Evolutionary conservation across 2,888 invertebrate genomes (phyloP), one percentile per base, ranked within the genome.

Genomic region (Spodoptera littoralis): DNA sequence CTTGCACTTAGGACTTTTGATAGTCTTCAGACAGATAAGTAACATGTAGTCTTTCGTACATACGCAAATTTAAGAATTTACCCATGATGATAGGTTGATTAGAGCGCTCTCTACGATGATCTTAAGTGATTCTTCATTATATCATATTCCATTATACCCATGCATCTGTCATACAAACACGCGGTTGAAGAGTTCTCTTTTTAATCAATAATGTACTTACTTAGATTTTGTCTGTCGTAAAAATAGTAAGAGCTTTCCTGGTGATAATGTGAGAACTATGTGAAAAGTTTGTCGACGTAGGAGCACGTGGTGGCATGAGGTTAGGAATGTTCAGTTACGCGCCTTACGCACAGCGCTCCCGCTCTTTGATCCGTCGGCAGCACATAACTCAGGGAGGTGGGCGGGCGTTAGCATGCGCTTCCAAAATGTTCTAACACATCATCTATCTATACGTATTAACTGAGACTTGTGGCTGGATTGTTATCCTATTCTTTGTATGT

Each of bases 281-380:
- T 52, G 27, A 67, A 70, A 51, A 77, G 62, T 56, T 68, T 65
- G 67, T 71, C 65, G 67, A 60, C 65, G 55, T 62, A 60, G 13
- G 52, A 68, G 53, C 81, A 80, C 82, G 81, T 80, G 80, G 76
- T 68, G 67, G 69, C 71, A 62, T 65, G 61, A 64, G 71, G 63
- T 76, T 73, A 71, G 71, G 71, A 75, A 77, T 80, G 75, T 64
- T 65, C 78, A 74, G 72, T 77, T 78, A 79, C 79, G 72, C 73
- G 64, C 65, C 70, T 80, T 81, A 79, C 77, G 74, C 76, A 73
- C 69, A 70, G 65, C 73, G 79, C 50, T 22, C 47, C 50, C 54
- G 70, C 70, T 66, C 77, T 83, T 79, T 76, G 83, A 83, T 81
- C 82, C 70, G 64, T 83, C 80, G 65, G 67, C 82, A 75, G 79